Evolutionary conservation across 2,888 invertebrate species (phyloP).

Genomic region (Nesidiocoris tenuis): DNA sequence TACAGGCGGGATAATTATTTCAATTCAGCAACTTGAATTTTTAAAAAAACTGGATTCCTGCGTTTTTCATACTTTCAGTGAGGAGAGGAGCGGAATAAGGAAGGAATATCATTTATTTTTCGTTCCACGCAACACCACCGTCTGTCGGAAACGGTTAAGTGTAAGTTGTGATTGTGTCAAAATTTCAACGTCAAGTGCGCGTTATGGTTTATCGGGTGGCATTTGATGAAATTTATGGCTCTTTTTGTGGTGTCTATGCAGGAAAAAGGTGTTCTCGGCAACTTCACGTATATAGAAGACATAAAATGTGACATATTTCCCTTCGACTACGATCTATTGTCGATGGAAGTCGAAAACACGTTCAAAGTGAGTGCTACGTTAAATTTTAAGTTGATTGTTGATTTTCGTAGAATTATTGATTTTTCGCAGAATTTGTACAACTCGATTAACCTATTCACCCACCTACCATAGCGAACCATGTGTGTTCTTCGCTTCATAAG

Average conservation of each 20-base stretch:
- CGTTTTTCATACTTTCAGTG: too few relatives aligned
- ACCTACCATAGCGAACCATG: too few relatives aligned
- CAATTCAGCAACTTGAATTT: too few relatives aligned
- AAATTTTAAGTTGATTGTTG: too few relatives aligned
- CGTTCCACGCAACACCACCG: conserved; percentile 80
- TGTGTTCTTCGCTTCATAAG: too few relatives aligned
- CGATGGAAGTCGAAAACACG: conserved; percentile 81
- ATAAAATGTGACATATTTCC: conserved; percentile 86
- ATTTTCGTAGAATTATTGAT: too few relatives aligned
- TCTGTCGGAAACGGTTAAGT: conserved; percentile 81
- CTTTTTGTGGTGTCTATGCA: conserved; percentile 55
- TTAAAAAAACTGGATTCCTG: too few relatives aligned
- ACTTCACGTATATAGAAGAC: conserved; percentile 75
- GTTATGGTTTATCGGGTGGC: conserved; percentile 2
- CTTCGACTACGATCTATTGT: conserved; percentile 87
- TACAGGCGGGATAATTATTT: too few relatives aligned
- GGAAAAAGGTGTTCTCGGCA: conserved; percentile 76
- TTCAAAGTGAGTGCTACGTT: conserved; percentile 63
- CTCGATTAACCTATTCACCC: too few relatives aligned
- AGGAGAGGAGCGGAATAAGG: conserved; percentile 57
- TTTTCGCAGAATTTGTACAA: too few relatives aligned
- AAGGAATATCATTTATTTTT: conserved; percentile 86
- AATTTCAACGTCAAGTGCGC: background rate
- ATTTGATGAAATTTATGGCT: too few relatives aligned
- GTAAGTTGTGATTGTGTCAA: conserved; percentile 51